A percentile compares a stretch with the other conserved stretches of the same genome.
Evolutionary conservation across 2,888 invertebrate genomes (phyloP).

Genomic region (Poecilobothrus nobilitatus): DNA sequence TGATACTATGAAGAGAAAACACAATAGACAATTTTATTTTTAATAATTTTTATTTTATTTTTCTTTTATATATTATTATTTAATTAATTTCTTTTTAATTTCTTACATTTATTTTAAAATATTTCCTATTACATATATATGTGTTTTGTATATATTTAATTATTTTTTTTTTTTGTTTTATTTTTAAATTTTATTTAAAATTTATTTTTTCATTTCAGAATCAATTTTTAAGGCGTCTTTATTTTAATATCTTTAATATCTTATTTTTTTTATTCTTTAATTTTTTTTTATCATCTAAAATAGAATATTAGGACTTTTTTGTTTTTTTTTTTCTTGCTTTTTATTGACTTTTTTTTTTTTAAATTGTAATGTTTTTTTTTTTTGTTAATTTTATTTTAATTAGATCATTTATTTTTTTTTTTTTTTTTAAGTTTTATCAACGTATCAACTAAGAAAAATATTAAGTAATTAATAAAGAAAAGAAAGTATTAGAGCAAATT

Average conservation of each 20-base stretch:
- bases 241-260: not conserved
- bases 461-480: no score
- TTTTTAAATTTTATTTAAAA: not conserved
- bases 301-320: not conserved
- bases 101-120: conserved; percentile 3
- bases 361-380: no score
- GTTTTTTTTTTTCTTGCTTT: not conserved
- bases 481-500: no score
- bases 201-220: not conserved
- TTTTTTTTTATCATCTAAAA: not conserved
- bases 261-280: not conserved
- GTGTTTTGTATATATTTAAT: not conserved
- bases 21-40: no score
- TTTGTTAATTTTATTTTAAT: no score
- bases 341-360: not conserved
- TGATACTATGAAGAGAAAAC: no score
- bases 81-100: not conserved
- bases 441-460: no score
- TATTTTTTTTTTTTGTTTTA: no score
- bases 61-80: not conserved
- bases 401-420: no score
- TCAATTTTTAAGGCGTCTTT: not conserved
- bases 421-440: no score
- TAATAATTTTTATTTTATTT: not conserved
- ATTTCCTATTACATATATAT: not conserved